Evolutionary conservation across 2,113 vertebrate species (phyloP), one percentile per base, ranked within the genome.

Genomic region (Tautogolabrus adspersus): DNA sequence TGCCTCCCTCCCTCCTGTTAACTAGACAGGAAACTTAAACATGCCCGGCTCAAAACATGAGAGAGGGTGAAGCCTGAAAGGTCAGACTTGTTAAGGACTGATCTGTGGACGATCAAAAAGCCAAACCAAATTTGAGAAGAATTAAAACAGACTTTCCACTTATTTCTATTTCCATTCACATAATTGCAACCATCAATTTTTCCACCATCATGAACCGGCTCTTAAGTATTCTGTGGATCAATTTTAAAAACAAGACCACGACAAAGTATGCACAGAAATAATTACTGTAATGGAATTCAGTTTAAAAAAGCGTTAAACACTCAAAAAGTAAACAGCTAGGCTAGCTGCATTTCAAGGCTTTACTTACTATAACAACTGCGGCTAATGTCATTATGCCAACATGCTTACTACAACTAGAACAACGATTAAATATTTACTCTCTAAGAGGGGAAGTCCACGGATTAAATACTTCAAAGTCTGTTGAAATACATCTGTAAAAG

Each of bases 21-120:
- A 91, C 81, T 54, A 90, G 85, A 88, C 90, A 87, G 87, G 64
- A 67, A 70, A 81, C 68, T 88, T 83, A 66, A 82, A 67, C 82
- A 81, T 56, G 73, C 18, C 2, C 13, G 60, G 85, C 80, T 68
- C 58, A 37, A 70, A 81, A 78, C 75, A 78, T 81, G 59, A 57
- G 59, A 59, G 52, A 69, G 46, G 66, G 75, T 23, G 52, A 66
- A 59, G 55, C 37, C 30, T 2, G 15, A 73, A 71, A 90, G 75
- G 75, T 87, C 82, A 75, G 34, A 75, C 61, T 46, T 71, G 49
- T 42, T 58, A 21, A 64, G 63, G 61, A 61, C 61, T 30, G 42
- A 58, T 44, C 42, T 7, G 42, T 6, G 12, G 42, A 44, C 10
- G 12, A 44, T 37, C 56, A 56, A n/a, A 44, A n/a, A 2, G n/a